Base-by-base conservation (phyloP, 1,140 invertebrate species). In the Camponotus pennsylvanicus region DNA sequence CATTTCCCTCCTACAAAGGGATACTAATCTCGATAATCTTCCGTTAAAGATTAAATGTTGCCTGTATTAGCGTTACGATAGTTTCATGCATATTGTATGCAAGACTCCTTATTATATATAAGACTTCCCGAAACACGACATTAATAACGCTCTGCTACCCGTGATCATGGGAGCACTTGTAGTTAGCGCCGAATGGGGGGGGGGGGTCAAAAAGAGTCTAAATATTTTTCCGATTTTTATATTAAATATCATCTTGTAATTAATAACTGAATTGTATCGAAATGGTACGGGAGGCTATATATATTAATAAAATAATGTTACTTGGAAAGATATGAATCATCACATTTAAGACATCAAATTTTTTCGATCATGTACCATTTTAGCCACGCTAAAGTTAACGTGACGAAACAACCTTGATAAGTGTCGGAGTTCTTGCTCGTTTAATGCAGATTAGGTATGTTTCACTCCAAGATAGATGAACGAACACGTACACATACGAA, bases 381-480 rank as follows among this genome's bases (percentile, higher is more conserved):
- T 73, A 75, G 42, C 32, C 69, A 34, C 2, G 55, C 40, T 73
- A 49, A 83, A 83, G 55, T 75, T 83, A 83, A 83, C 79, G 55
- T 34, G 69, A 70, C 67, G 40, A 57, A 73, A 83, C 57, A 75
- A 69, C 27, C 52, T 37, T 73, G 55, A 55, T 73, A 83, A 83
- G 79, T 83, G 40, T 27, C 55, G 79, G 79, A 82, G 55, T 75
- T 73, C 79, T 83, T 83, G 79, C 79, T 83, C 79, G 79, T 83
- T 83, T 83, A 75, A 83, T 73, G 79, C 79, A 83, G 73, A 83
- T 83, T 73, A 75, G 69, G 7, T 75, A 83, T 83, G 73, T 83
- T 83, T 83, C 79, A 83, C 27, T 61, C 27, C 55, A n/a, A 40
- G 55, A 27, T 75, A 83, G 79, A 83, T 75, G 79, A 63, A 83